Base-by-base conservation (phyloP, 2,797 vertebrate genomes). In the Toxotes lorentzi region DNA sequence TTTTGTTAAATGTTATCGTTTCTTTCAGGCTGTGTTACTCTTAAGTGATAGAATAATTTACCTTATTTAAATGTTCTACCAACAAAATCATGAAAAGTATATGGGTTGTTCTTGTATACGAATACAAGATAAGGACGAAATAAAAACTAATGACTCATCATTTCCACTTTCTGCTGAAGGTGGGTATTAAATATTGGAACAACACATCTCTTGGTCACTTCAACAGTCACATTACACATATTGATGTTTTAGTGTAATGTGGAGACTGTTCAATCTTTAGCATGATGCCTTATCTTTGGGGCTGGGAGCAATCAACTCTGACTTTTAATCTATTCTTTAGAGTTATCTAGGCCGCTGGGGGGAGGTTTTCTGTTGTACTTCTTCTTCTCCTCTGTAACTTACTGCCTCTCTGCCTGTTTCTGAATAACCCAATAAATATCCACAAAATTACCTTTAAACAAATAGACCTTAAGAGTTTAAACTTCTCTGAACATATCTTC, bases 241-340 rank as follows among this genome's bases (percentile, higher is more conserved):
- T 35, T 35, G 32, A 65, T 43, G 24, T n/a, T 54, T 3, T 48
- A 41, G 40, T 17, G 27, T 4, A 70, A 7, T 30, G 63, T 51
- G 19, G 57, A 48, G 4, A 19, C 59, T 32, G 68, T 70, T 58
- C 1, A 19, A 16, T 51, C 35, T 38, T 59, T 35, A 35, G 7
- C 41, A 8, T 30, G 30, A 50, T 19, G 59, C 34, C 4, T 73
- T 48, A 48, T 69, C 64, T 63, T 17, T 17, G 7, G 40, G 23
- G 35, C 38, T 13, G 12, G 34, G 6, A 35, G 32, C 47, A 53
- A 57, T 62, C 45, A 35, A n/a, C 38, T 41, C 64, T 65, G 79
- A 57, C 68, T 73, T 80, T 65, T 69, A 63, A 67, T 76, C 41
- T 70, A 32, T 75, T 66, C 8, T 65, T 47, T 41, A 34, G 11